Percentiles rank a stretch among this genome's conserved stretches.
Evolutionary conservation across 2,888 invertebrate species (phyloP).

Genomic region (Rutpela maculata): DNA sequence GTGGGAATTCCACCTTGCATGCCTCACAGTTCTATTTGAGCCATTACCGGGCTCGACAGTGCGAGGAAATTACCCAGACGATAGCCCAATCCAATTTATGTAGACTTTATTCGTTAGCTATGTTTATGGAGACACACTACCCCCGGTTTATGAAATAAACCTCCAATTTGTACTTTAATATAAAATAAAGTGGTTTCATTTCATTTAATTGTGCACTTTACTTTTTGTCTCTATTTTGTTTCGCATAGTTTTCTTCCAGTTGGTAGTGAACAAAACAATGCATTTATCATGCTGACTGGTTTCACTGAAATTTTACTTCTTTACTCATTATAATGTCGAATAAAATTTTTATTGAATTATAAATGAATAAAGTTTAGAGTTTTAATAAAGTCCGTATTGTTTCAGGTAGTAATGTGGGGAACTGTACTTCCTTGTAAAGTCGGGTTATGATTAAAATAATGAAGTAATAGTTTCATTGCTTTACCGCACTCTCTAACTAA

Average conservation of each 20-base stretch:
- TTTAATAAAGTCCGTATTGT: background rate
- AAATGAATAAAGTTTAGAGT: background rate
- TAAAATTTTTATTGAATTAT: constrained; percentile 7
- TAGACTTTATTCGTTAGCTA: constrained; percentile 57
- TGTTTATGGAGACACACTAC: constrained; percentile 48
- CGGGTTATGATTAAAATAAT: no score
- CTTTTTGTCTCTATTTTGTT: constrained; percentile 37
- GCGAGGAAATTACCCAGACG: constrained; percentile 62
- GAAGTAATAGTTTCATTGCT: no score
- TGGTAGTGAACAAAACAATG: background rate
- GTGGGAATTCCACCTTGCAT: constrained; percentile 57
- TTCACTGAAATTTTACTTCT: background rate
- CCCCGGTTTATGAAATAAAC: constrained; percentile 40
- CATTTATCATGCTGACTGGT: constrained; percentile 15
- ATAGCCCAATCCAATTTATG: constrained; percentile 61
- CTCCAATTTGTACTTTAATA: constrained; percentile 31
- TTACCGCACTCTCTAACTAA: no score
- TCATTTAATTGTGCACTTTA: constrained; percentile 38
- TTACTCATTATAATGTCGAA: background rate
- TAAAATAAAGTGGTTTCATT: constrained; percentile 41
- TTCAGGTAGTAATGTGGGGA: background rate
- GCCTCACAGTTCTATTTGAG: constrained; percentile 54
- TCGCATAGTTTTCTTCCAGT: constrained; percentile 19
- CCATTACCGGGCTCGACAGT: constrained; percentile 58
- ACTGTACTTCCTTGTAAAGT: constrained; percentile 7